Base-by-base conservation (phyloP, 1,140 invertebrate genomes). In the Brachionus rotundiformis region DNA sequence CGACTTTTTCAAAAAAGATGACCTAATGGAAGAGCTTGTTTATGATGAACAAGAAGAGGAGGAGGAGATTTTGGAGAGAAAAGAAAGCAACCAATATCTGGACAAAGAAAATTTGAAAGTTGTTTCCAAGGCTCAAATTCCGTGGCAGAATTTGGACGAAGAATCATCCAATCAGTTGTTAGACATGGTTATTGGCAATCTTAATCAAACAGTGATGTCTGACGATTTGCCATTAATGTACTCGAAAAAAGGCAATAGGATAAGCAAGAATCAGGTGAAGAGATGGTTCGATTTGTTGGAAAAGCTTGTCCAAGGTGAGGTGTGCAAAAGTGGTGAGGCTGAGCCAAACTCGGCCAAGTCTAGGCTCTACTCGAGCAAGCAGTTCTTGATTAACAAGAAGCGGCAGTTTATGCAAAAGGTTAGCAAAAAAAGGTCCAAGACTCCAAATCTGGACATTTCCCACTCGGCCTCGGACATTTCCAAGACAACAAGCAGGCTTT, bases 251-350 rank as follows among this genome's bases (percentile, higher is more conserved):
- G 76, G 76, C 7, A 79, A 79, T 63, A 79, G 27, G n/a, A 79
- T 79, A 36, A 79, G 76, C 29, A 36, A 79, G 19, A 79, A 79
- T 31, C 76, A 79, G 27, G 76, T 79, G 19, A 79, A 79, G 29
- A n/a, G 59, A 4, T 79, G 76, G 76, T 41, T 29, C 27, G 59
- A 79, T 11, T 13, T 79, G 25, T 41, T 79, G 33, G 76, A 79
- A 19, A 79, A 79, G 8, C 10, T 63, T 13, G 47, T 47, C 3
- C 25, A 39, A 13, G n/a, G 25, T 25, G 36, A 79, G 11, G 6
- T 44, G 19, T 25, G 36, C 25, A 73, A 73, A 11, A 11, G 23
- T 27, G 36, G 7, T 0, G 68, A 73, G 3, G 10, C 11, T 7
- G 68, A 73, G 10, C 36, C 19, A 3, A 31, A n/a, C 16, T 2